Evolutionary conservation across 2,113 vertebrate genomes (phyloP).

Genomic region (Aix galericulata): DNA sequence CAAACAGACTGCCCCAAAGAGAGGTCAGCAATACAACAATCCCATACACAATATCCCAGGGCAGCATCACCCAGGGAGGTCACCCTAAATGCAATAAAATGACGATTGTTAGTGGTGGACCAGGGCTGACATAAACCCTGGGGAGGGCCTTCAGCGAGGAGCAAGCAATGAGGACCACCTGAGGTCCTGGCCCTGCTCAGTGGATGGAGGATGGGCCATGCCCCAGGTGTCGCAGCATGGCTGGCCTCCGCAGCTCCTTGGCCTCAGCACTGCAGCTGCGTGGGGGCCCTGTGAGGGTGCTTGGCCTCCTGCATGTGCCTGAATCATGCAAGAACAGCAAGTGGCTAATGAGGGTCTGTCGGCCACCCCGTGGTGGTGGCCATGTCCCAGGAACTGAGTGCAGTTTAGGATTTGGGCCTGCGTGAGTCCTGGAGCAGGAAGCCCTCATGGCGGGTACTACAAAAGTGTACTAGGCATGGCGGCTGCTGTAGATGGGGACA

Average conservation of each 20-base stretch:
- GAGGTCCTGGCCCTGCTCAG: not conserved
- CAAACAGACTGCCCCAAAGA: too few species aligned
- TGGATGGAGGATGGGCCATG: not conserved
- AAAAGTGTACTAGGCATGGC: not conserved
- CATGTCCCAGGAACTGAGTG: too few species aligned
- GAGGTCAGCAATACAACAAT: too few species aligned
- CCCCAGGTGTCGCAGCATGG: accelerated
- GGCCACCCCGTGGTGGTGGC: not conserved
- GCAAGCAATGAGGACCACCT: not conserved
- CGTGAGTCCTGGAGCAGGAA: not conserved
- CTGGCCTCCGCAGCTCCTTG: not conserved
- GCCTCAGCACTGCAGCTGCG: not conserved
- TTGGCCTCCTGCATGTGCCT: too few species aligned
- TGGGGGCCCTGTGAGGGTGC: not conserved
- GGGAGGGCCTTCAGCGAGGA: not conserved
- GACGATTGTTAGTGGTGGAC: too few species aligned
- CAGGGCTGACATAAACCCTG: too few species aligned
- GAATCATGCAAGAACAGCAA: not conserved
- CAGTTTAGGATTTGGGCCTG: not conserved
- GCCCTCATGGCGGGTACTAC: not conserved
- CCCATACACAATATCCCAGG: too few species aligned
- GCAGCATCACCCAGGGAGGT: too few species aligned
- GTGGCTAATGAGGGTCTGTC: not conserved
- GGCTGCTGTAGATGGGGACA: not conserved
- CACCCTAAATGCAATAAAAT: too few species aligned